Evolutionary conservation across 2,888 invertebrate species (phyloP).

Genomic region (Eristalis arbustorum): DNA sequence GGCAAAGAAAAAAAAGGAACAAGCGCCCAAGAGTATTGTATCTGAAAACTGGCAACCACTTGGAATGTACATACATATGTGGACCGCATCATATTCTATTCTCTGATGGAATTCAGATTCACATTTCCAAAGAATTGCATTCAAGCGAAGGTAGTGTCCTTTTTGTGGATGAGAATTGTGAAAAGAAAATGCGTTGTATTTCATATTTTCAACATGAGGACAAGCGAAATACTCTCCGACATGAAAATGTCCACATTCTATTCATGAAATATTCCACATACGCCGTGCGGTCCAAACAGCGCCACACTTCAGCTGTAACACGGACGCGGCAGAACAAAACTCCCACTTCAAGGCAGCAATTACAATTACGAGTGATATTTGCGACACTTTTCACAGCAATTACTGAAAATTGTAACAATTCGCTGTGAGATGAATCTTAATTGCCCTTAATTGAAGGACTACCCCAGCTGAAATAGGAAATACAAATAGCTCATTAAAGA

Average conservation of each 20-base stretch:
- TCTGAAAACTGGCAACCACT: constrained; percentile 16
- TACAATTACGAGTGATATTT: constrained; percentile 44
- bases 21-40: background rate
- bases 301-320: background rate
- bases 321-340: background rate
- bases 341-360: constrained; percentile 16
- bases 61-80: constrained; percentile 25
- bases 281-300: background rate
- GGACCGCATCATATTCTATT: constrained; percentile 33
- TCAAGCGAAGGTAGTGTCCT: constrained; percentile 1
- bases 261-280: constrained; percentile 37
- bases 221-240: background rate
- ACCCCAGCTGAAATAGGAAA: constrained; percentile 54
- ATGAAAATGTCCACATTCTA: constrained; percentile 4
- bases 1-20: background rate
- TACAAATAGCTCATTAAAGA: constrained; percentile 61
- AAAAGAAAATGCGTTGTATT: background rate
- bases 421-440: constrained; percentile 51
- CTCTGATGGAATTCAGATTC: constrained; percentile 43
- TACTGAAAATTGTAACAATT: constrained; percentile 51
- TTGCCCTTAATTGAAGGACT: constrained; percentile 61
- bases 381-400: constrained; percentile 54
- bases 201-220: background rate
- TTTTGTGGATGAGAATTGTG: background rate
- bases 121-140: constrained; percentile 39